These are phyloP conservation scores for Trididemnum nubilum DNA, from an alignment of 23 tunicate species.

Conservation along the genomic window DNA sequence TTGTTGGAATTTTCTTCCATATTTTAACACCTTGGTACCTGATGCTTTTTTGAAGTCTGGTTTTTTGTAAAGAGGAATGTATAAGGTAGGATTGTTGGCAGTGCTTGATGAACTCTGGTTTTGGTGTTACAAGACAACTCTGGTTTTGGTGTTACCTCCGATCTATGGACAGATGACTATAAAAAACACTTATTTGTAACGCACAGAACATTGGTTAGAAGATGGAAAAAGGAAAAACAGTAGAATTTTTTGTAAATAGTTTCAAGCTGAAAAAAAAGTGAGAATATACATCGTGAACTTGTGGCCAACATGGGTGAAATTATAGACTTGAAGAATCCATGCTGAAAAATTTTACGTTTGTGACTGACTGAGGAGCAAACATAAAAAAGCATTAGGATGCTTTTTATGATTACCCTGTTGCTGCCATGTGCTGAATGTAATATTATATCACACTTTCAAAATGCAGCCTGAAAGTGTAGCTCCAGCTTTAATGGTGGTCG, in stretches of 20 bases:
- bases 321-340: background rate
- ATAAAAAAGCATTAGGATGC: too few relatives aligned
- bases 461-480: constrained; percentile 13
- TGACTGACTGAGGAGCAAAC: constrained; percentile 37
- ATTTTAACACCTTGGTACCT: too few relatives aligned
- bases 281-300: background rate
- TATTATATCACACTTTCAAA: constrained; percentile 32
- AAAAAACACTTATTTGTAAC: constrained; percentile 31
- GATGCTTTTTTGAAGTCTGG: too few relatives aligned
- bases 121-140: constrained; percentile 2
- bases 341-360: constrained; percentile 17
- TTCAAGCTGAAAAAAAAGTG: background rate
- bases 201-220: constrained; percentile 18
- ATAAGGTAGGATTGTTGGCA: too few relatives aligned
- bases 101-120: too few relatives aligned
- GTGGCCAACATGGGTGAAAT: background rate
- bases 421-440: constrained; percentile 7
- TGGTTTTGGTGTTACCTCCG: constrained; percentile 21
- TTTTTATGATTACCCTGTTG: constrained; percentile 27
- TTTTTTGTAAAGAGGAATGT: too few relatives aligned
- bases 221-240: background rate
- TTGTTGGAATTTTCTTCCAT: too few relatives aligned
- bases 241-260: constrained; percentile 24
- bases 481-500: too few relatives aligned
- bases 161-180: constrained; percentile 27